Conservation (phyloP, 2,888 invertebrate species). For the Eilema sororculum region DNA sequence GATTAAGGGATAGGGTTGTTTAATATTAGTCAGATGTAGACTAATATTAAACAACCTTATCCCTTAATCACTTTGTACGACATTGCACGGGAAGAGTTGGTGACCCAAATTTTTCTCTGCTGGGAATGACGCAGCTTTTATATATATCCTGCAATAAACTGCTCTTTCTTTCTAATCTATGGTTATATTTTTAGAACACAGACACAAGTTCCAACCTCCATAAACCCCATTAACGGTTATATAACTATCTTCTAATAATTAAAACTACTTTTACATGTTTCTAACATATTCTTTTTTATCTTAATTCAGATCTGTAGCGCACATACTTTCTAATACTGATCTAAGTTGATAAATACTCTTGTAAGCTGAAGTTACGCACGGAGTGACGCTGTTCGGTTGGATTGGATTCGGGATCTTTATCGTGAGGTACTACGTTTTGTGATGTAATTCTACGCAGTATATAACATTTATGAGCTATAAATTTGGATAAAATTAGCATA, state of each 20-base stretch:
- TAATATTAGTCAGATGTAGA: too few relatives aligned
- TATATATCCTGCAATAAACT: too few relatives aligned
- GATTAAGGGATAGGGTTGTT: too few relatives aligned
- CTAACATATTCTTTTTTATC: slow-evolving; percentile 1
- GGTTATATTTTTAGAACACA: too few relatives aligned
- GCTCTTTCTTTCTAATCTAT: too few relatives aligned
- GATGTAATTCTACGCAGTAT: not conserved
- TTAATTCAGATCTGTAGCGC: not conserved
- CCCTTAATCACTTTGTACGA: too few relatives aligned
- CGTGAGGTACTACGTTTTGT: not conserved
- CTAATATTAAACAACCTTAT: too few relatives aligned
- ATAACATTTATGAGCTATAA: not conserved
- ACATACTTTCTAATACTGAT: slow-evolving; percentile 8
- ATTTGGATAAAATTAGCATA: not conserved
- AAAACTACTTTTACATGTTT: not conserved
- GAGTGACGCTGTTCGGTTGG: not conserved
- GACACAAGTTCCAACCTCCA: not conserved
- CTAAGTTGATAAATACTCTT: not conserved
- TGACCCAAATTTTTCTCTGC: too few relatives aligned
- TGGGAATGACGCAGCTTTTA: too few relatives aligned
- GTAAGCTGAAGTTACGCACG: not conserved
- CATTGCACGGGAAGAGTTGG: too few relatives aligned
- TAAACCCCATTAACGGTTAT: not conserved
- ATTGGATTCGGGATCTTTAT: not conserved
- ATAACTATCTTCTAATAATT: slow-evolving; percentile 3